Conservation (phyloP, 2,113 vertebrate species). For the Amphilophus citrinellus region DNA sequence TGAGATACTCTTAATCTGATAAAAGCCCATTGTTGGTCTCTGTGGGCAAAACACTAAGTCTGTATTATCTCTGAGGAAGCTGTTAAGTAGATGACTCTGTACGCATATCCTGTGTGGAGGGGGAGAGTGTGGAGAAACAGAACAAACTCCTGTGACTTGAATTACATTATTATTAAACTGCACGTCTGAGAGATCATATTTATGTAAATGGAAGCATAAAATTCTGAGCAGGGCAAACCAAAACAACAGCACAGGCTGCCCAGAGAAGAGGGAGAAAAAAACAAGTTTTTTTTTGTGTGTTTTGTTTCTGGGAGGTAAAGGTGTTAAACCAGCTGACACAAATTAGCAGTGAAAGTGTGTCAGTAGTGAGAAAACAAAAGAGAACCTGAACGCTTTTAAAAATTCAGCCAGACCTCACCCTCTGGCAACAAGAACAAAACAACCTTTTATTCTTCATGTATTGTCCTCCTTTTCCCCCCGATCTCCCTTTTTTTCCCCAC, state of each 20-base stretch:
- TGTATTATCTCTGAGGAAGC: neutral
- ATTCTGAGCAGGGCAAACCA: neutral
- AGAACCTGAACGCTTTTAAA: neutral
- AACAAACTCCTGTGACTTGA: neutral
- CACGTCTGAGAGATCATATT: neutral
- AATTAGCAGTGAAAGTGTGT: slow-evolving; percentile 5
- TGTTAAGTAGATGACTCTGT: neutral
- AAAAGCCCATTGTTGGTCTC: neutral
- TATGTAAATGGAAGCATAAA: neutral
- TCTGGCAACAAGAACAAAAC: neutral
- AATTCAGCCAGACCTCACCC: slow-evolving; percentile 10
- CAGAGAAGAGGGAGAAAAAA: neutral
- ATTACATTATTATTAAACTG: neutral
- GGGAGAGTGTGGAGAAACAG: neutral
- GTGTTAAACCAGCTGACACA: neutral
- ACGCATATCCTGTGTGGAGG: neutral
- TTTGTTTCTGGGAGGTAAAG: neutral
- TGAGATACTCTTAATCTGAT: neutral
- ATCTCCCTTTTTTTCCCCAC: neutral
- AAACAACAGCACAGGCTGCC: neutral
- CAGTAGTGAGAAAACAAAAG: slow-evolving; percentile 24
- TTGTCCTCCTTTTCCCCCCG: neutral
- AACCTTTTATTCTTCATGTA: neutral
- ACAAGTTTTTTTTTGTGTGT: neutral
- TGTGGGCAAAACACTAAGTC: neutral